Evolutionary conservation across 2,888 invertebrate genomes (phyloP).

Genomic region (Amiota minor): DNA sequence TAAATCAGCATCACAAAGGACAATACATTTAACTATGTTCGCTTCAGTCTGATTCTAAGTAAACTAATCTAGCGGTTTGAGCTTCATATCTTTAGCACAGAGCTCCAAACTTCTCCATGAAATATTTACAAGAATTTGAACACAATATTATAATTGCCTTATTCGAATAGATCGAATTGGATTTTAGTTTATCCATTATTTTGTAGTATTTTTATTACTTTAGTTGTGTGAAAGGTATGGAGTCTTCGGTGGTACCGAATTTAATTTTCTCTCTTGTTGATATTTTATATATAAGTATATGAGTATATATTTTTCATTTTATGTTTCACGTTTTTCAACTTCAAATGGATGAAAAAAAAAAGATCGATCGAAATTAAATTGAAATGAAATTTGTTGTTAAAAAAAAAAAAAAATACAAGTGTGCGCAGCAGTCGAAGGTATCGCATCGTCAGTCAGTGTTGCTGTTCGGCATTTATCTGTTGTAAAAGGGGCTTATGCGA

Average conservation of each 20-base stretch:
- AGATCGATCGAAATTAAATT: conserved; percentile 72
- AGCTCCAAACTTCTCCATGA: no score
- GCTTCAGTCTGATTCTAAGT: no score
- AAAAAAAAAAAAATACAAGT: conserved; percentile 67
- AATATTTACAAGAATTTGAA: no score
- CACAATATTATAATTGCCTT: no score
- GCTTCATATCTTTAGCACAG: no score
- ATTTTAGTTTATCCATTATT: conserved; percentile 14
- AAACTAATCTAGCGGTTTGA: no score
- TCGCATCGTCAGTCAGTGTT: conserved; percentile 24
- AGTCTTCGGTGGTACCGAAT: no score
- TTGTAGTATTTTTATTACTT: conserved; percentile 33
- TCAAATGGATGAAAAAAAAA: conserved; percentile 38
- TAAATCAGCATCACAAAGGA: no score
- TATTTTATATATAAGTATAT: neutral
- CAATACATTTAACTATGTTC: no score
- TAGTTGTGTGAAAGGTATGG: neutral
- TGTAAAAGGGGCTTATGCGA: conserved; percentile 21
- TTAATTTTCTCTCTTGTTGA: no score
- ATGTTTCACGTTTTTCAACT: conserved; percentile 29
- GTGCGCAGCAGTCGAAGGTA: conserved; percentile 59
- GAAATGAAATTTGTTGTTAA: conserved; percentile 64
- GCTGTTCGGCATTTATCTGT: neutral
- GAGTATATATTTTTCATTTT: conserved; percentile 25
- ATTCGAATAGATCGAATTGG: conserved; percentile 15